Evolutionary conservation across 2,888 invertebrate species (phyloP).

Genomic region (Actias luna): DNA sequence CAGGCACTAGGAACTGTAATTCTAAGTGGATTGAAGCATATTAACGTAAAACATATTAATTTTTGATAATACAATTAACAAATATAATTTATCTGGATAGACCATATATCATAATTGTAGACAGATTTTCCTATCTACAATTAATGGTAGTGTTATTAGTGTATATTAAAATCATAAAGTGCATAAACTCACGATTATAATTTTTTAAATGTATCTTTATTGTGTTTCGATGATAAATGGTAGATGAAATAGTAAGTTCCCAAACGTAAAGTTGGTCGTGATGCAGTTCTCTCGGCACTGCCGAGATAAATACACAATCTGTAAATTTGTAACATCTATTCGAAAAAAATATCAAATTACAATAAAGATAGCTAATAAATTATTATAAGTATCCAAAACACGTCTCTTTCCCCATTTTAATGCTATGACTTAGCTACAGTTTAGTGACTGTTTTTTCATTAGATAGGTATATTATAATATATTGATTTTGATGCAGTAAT

Average conservation of each 20-base stretch:
- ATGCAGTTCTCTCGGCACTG: neutral
- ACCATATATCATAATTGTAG: too few relatives aligned
- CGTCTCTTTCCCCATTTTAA: too few relatives aligned
- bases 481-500: neutral
- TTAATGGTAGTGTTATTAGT: too few relatives aligned
- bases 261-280: neutral
- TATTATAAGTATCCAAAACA: neutral
- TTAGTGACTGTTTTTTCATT: too few relatives aligned
- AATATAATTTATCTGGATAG: too few relatives aligned
- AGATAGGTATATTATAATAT: neutral
- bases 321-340: neutral
- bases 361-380: neutral
- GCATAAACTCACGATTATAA: neutral
- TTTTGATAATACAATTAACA: too few relatives aligned
- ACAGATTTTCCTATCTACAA: too few relatives aligned
- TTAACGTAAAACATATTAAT: too few relatives aligned
- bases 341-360: neutral
- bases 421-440: too few relatives aligned
- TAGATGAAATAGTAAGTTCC: neutral
- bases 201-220: neutral
- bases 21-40: too few relatives aligned
- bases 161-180: too few relatives aligned
- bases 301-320: neutral
- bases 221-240: neutral
- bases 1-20: too few relatives aligned